phyloP scores from a whole-genome alignment of 1,140 invertebrate genomes.

The Leptonema lineaticorne region DNA sequence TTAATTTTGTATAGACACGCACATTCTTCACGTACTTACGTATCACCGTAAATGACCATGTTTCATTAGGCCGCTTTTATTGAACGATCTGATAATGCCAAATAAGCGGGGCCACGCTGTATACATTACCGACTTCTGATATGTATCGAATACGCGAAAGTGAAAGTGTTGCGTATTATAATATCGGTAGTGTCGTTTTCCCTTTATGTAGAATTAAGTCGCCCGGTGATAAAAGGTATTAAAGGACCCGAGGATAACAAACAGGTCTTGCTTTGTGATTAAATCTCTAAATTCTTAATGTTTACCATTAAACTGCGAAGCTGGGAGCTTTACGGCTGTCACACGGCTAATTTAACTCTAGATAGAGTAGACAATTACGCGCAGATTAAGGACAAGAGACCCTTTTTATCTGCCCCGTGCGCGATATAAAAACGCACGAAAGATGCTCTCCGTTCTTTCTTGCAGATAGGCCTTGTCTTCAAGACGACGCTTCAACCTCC shows the following conservation, averaged over 20 bases:
- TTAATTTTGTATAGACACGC: no score
- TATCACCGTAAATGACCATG: no score
- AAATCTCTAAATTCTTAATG: constrained; percentile 31
- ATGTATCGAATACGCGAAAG: not conserved
- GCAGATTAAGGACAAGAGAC: constrained; percentile 25
- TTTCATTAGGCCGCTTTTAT: not conserved
- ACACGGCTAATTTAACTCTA: constrained; percentile 37
- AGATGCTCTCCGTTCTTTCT: not conserved
- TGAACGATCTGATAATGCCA: not conserved
- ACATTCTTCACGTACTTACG: no score
- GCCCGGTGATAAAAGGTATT: constrained; percentile 23
- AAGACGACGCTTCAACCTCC: not conserved
- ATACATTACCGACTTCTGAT: not conserved
- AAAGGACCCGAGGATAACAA: constrained; percentile 13
- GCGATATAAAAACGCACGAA: constrained; percentile 7
- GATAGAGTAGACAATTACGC: constrained; percentile 32
- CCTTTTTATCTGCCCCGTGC: constrained; percentile 24
- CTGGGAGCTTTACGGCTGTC: constrained; percentile 28
- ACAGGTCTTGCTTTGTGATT: constrained; percentile 23
- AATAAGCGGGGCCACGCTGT: not conserved
- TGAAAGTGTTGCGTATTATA: not conserved
- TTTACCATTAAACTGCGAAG: constrained; percentile 26
- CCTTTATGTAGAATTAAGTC: not conserved
- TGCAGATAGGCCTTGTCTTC: constrained; percentile 4
- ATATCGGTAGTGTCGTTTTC: not conserved